Percentiles rank a stretch among this genome's conserved stretches.
Conservation (phyloP, 2,888 invertebrate genomes). For the Callinectes sapidus region DNA sequence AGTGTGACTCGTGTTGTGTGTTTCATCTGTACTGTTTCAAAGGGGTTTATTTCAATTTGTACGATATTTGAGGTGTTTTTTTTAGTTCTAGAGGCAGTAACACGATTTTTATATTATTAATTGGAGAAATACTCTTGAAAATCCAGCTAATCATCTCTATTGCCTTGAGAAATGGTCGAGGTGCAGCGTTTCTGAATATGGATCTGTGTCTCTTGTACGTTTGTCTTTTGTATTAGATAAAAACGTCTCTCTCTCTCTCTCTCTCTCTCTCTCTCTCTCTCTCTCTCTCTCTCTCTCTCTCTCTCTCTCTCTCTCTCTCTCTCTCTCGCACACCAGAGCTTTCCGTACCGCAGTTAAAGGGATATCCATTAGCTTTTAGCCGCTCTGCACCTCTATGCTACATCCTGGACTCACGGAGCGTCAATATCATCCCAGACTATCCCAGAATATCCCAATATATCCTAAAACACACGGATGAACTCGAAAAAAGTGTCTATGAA, state of each 20-base stretch:
- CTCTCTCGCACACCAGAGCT: background rate
- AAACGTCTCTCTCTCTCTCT: too few relatives aligned
- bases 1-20: too few relatives aligned
- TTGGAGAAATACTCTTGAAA: too few relatives aligned
- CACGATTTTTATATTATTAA: too few relatives aligned
- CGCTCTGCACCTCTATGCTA: background rate
- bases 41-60: too few relatives aligned
- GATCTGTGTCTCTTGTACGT: background rate
- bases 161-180: too few relatives aligned
- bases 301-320: background rate
- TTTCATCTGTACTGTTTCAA: too few relatives aligned
- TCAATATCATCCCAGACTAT: background rate
- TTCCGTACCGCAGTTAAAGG: background rate
- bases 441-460: background rate
- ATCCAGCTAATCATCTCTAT: too few relatives aligned
- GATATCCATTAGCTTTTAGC: constrained; percentile 16
- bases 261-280: background rate
- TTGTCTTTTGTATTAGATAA: background rate
- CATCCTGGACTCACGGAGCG: background rate
- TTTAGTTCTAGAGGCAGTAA: too few relatives aligned
- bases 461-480: background rate
- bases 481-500: background rate
- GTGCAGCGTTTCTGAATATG: too few relatives aligned
- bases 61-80: too few relatives aligned
- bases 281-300: background rate